phyloP scores from a whole-genome alignment of 2,113 vertebrate genomes.

The Chlorocebus sabaeus region DNA sequence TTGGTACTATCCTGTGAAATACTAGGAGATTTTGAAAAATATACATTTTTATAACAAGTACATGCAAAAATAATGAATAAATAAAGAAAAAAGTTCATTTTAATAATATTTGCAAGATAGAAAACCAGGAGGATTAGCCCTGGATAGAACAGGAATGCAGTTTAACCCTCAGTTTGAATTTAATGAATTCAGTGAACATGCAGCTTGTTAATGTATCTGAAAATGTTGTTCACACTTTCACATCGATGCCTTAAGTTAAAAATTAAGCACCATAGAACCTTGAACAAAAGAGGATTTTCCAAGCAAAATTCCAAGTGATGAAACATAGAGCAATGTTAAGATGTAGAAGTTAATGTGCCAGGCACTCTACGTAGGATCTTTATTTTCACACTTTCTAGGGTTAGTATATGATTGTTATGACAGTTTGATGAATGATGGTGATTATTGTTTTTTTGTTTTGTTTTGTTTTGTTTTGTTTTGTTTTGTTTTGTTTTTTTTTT shows the following conservation, averaged over 20 bases:
- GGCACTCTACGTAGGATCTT: not conserved
- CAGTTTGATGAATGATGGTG: not conserved
- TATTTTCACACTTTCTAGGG: not conserved
- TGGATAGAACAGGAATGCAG: not conserved
- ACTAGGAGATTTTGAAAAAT: not conserved
- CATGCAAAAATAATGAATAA: not conserved
- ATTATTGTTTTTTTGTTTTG: not conserved
- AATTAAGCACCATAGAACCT: not conserved
- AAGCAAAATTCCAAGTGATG: not conserved
- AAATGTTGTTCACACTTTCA: not conserved
- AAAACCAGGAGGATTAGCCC: not conserved
- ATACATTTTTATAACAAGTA: not conserved
- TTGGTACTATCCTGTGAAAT: not conserved
- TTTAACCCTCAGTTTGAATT: not conserved
- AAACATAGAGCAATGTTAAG: not conserved
- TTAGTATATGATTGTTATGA: not conserved
- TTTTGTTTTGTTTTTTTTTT: no score
- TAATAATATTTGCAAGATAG: not conserved
- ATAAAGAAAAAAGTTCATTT: not conserved
- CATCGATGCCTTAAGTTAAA: not conserved
- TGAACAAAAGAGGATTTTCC: not conserved
- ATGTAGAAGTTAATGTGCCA: not conserved
- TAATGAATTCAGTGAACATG: not conserved
- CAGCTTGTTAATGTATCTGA: not conserved
- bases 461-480: no score